Conservation (phyloP, 1,140 invertebrate species). For the Carposina sasakii region DNA sequence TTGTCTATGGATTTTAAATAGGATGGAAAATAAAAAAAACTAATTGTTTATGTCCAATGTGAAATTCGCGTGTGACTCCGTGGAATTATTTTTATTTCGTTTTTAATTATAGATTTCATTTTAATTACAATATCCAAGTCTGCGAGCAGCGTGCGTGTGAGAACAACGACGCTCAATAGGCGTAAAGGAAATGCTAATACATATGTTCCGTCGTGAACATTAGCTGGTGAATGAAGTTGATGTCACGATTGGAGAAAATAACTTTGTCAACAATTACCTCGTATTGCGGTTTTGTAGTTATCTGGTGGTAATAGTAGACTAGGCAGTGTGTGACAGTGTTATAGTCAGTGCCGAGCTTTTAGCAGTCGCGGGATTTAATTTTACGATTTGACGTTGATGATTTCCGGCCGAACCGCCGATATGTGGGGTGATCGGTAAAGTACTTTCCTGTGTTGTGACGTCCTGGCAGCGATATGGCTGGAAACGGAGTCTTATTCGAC, state of each 20-base stretch:
- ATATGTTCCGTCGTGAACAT: slow-evolving; percentile 68
- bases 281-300: slow-evolving; percentile 36
- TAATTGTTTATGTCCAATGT: no score
- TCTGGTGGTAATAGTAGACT: slow-evolving; percentile 14
- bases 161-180: slow-evolving; percentile 35
- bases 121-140: slow-evolving; percentile 48
- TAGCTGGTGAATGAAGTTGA: slow-evolving; percentile 41
- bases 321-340: not conserved
- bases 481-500: slow-evolving; percentile 80
- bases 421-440: slow-evolving; percentile 41
- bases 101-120: slow-evolving; percentile 63
- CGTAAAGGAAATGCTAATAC: slow-evolving; percentile 46
- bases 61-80: slow-evolving; percentile 63
- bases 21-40: no score
- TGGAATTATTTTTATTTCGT: slow-evolving; percentile 64
- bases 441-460: slow-evolving; percentile 28
- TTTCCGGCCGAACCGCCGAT: slow-evolving; percentile 44
- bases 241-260: slow-evolving; percentile 43
- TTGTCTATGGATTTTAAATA: no score
- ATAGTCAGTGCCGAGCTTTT: not conserved
- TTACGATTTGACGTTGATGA: slow-evolving; percentile 29
- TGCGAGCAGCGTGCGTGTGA: slow-evolving; percentile 36
- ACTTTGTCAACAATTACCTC: slow-evolving; percentile 62
- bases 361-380: not conserved
- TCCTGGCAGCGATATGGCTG: slow-evolving; percentile 48